phyloP scores from a whole-genome alignment of 2,888 invertebrate species.

The Drosophila siamana region DNA sequence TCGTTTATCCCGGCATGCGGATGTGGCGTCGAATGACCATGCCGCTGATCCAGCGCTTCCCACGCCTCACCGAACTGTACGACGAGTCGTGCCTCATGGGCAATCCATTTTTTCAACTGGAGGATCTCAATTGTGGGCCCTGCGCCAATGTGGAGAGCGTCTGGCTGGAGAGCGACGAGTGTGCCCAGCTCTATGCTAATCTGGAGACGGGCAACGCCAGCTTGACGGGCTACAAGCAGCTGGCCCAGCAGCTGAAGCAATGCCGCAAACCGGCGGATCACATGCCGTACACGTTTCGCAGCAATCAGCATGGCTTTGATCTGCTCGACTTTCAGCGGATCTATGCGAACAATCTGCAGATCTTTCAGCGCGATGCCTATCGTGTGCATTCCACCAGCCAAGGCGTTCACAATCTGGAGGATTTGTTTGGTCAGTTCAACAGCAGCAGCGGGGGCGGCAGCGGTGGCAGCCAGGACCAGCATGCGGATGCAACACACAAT shows the following conservation, averaged over 20 bases:
- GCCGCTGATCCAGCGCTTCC: slow-evolving; percentile 91
- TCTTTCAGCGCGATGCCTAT: slow-evolving; percentile 88
- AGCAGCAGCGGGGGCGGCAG: slow-evolving; percentile 13
- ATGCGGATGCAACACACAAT: slow-evolving; percentile 77
- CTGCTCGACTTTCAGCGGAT: slow-evolving; percentile 87
- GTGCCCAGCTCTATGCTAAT: slow-evolving; percentile 33
- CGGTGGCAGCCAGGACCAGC: slow-evolving; percentile 17
- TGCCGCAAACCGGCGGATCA: slow-evolving; percentile 69
- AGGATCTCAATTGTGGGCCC: slow-evolving; percentile 94
- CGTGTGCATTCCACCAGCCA: slow-evolving; percentile 85
- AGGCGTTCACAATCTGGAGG: slow-evolving; percentile 83
- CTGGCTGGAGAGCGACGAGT: slow-evolving; percentile 70
- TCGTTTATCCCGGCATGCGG: slow-evolving; percentile 92
- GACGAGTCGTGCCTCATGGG: slow-evolving; percentile 94
- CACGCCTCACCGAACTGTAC: slow-evolving; percentile 91
- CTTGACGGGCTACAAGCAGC: slow-evolving; percentile 24
- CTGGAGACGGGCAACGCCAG: not conserved
- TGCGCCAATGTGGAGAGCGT: slow-evolving; percentile 90
- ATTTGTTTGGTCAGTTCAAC: slow-evolving; percentile 84
- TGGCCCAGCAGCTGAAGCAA: slow-evolving; percentile 33
- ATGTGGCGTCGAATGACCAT: slow-evolving; percentile 90
- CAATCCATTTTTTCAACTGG: slow-evolving; percentile 93
- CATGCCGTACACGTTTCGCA: slow-evolving; percentile 88
- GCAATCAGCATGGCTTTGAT: slow-evolving; percentile 87
- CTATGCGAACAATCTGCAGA: slow-evolving; percentile 87